Conservation (phyloP, 1,140 invertebrate genomes). For the Rhopalosiphum maidis region DNA sequence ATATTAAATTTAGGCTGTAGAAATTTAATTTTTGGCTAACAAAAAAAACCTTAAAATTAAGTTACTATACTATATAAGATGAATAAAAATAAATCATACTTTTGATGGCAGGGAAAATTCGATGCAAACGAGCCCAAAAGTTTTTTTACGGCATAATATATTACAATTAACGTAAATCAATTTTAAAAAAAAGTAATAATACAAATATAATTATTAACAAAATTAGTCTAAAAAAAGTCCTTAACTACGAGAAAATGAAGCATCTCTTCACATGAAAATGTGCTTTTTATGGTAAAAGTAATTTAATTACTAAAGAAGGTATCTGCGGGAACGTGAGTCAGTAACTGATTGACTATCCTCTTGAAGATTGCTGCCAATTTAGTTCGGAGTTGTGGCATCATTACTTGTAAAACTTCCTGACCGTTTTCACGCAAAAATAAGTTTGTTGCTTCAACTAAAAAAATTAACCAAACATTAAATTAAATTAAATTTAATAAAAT, state of each 20-base stretch:
- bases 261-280: background rate
- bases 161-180: conserved; percentile 39
- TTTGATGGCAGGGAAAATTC: background rate
- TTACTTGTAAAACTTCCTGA: conserved; percentile 72
- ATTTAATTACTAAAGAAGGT: conserved; percentile 25
- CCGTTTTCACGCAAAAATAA: conserved; percentile 76
- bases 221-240: background rate
- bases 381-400: conserved; percentile 73
- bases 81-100: background rate
- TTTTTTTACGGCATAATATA: conserved; percentile 20
- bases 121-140: background rate
- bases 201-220: conserved; percentile 22
- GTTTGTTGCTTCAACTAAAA: conserved; percentile 75
- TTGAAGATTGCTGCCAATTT: conserved; percentile 72
- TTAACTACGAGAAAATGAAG: background rate
- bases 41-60: background rate
- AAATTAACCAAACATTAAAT: background rate
- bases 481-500: background rate
- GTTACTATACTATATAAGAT: background rate
- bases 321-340: conserved; percentile 69
- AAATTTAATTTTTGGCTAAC: background rate
- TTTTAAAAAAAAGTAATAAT: conserved; percentile 23
- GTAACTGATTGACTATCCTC: conserved; percentile 71
- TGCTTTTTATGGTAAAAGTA: background rate
- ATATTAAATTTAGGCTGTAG: no score